Conservation (phyloP, 2,113 vertebrate species). For the Pseudopipra pipra region DNA sequence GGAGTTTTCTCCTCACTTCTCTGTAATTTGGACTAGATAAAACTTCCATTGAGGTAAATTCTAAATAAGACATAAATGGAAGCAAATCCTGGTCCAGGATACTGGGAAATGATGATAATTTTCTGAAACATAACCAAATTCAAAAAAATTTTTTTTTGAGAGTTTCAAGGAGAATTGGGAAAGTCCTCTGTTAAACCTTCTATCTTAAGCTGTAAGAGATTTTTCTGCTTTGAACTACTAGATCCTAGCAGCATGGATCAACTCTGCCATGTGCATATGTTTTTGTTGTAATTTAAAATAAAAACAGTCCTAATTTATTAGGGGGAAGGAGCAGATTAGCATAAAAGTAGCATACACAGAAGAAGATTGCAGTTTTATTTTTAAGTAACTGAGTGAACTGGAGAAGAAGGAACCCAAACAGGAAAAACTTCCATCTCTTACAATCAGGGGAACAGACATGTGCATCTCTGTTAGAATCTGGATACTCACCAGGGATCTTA, state of each 20-base stretch:
- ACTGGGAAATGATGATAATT: not conserved
- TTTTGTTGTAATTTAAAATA: not conserved
- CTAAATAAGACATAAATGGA: not conserved
- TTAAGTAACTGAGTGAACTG: not conserved
- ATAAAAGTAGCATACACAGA: not conserved
- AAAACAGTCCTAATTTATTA: not conserved
- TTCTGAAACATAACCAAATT: not conserved
- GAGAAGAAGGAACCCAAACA: conserved; percentile 27
- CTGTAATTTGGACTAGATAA: not conserved
- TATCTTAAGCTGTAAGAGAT: not conserved
- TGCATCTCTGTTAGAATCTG: conserved; percentile 44
- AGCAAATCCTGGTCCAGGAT: not conserved
- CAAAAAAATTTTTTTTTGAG: not conserved
- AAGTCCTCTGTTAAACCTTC: not conserved
- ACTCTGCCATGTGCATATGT: not conserved
- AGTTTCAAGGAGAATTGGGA: not conserved
- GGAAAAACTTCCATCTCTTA: not conserved
- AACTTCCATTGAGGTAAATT: not conserved
- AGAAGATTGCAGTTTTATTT: not conserved
- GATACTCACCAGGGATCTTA: conserved; percentile 48
- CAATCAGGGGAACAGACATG: conserved; percentile 25
- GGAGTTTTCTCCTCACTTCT: not conserved
- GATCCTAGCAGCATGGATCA: not conserved
- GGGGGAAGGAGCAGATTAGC: not conserved
- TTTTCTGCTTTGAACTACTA: not conserved